Evolutionary conservation across 1,140 invertebrate genomes (phyloP), one percentile per base, ranked within the genome.

Genomic region (Polypedilum pembai): DNA sequence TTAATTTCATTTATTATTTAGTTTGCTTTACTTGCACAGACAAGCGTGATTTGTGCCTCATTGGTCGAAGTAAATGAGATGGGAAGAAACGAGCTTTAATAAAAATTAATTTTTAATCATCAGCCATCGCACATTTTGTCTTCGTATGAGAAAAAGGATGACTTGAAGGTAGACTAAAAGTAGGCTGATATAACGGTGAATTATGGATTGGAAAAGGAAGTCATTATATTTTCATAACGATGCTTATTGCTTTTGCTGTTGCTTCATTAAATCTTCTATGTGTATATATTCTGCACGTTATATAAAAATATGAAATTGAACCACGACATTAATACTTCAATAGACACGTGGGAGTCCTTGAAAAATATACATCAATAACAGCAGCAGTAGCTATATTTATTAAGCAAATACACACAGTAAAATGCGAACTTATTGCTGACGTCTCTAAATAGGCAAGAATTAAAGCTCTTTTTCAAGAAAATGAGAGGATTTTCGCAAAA

Each of bases 1-100:
- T 69, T 18, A 69, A 69, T 69, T 69, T 69, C 17, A 69, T 69
- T 69, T 69, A 69, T 69, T 69, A 69, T 69, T 69, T 69, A 69
- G 8, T 15, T 56, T 56, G 45, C 3, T 56, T n/a, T 56, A 56
- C 10, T 56, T 56, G 12, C 15, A 56, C 15, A 12, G 15, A 56
- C 8, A 56, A 15, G 45, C 45, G 45, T 56, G 4, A 56, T 12
- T 56, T 56, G 45, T 56, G n/a, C 12, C 15, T n/a, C 12, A 56
- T 56, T 56, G 45, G n/a, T n/a, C n/a, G 41, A 2, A 45, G 15
- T 8, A 45, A 45, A 45, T 4, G 45, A 56, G n/a, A 56, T 4
- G 15, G n/a, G 4, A 56, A 56, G 45, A 4, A 56, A n/a, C n/a
- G 45, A 56, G 45, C 45, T 56, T 56, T 56, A 56, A 56, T 56